A percentile compares a stretch with the other conserved stretches of the same genome.
These are phyloP conservation scores for Leuciscus waleckii DNA, from an alignment of 2,797 vertebrate genomes.

Conservation along the genomic window DNA sequence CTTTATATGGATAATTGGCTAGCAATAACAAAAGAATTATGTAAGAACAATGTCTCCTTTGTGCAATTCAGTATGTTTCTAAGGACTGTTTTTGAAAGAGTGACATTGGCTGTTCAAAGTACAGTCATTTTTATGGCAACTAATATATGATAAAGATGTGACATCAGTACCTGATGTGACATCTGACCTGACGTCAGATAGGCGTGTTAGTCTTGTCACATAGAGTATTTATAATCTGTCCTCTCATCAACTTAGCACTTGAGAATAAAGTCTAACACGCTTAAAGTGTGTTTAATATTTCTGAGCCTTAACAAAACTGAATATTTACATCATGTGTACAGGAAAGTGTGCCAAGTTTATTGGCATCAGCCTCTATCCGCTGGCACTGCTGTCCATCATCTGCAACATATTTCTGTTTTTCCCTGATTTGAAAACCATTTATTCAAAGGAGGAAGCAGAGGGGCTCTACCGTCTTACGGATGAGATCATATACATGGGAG, in stretches of 20 bases:
- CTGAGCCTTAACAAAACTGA: neutral
- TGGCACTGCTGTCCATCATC: slow-evolving; percentile 70
- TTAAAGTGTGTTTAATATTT: neutral
- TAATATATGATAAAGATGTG: slow-evolving; percentile 1
- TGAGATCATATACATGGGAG: slow-evolving; percentile 79
- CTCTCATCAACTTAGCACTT: neutral
- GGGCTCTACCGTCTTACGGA: slow-evolving; percentile 55
- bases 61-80: too few species aligned
- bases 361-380: slow-evolving; percentile 72
- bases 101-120: neutral
- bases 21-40: neutral
- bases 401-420: slow-evolving; percentile 81
- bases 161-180: neutral
- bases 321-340: slow-evolving; percentile 71
- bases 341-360: slow-evolving; percentile 75
- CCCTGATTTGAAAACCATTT: slow-evolving; percentile 63
- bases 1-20: neutral
- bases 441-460: fast-evolving
- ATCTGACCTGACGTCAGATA: neutral
- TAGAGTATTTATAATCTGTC: slow-evolving; percentile 16
- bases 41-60: neutral
- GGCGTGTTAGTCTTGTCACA: neutral
- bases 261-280: neutral
- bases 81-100: neutral
- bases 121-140: neutral